These are phyloP conservation scores for Orthosia incerta DNA, from an alignment of 2,888 invertebrate genomes.

Conservation along the genomic window DNA sequence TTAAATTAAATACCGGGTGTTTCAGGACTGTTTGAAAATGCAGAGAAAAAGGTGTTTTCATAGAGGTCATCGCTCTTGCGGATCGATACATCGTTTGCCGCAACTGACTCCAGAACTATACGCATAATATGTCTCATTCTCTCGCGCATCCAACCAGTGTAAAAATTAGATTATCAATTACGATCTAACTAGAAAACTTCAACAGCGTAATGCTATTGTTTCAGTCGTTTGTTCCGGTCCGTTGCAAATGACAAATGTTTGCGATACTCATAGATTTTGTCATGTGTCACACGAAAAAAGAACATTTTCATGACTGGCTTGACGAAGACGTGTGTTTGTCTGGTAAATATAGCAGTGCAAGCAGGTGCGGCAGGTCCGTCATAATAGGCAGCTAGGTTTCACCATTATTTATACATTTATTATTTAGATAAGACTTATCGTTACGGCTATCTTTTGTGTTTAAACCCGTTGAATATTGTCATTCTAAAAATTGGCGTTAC, in stretches of 20 bases:
- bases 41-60: constrained; percentile 38
- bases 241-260: constrained; percentile 68
- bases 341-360: constrained; percentile 67
- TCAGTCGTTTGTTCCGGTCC: constrained; percentile 36
- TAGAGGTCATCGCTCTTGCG: constrained; percentile 71
- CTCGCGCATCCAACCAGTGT: constrained; percentile 44
- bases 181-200: constrained; percentile 44
- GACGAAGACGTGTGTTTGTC: constrained; percentile 63
- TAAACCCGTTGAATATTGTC: constrained; percentile 16
- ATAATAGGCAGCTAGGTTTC: constrained; percentile 42
- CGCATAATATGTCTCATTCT: constrained; percentile 66
- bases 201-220: constrained; percentile 29
- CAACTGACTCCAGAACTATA: constrained; percentile 59
- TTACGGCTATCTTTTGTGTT: constrained; percentile 13
- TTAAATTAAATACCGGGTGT: neutral
- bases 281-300: constrained; percentile 72
- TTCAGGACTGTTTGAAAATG: constrained; percentile 23
- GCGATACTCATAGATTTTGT: constrained; percentile 63
- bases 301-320: constrained; percentile 71
- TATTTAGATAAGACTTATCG: constrained; percentile 18
- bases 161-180: constrained; percentile 70
- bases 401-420: constrained; percentile 29
- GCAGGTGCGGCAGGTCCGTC: constrained; percentile 68
- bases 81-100: constrained; percentile 71
- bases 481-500: constrained; percentile 35